Conservation (phyloP, 2,888 invertebrate species). For the Drosophila barbarae region DNA sequence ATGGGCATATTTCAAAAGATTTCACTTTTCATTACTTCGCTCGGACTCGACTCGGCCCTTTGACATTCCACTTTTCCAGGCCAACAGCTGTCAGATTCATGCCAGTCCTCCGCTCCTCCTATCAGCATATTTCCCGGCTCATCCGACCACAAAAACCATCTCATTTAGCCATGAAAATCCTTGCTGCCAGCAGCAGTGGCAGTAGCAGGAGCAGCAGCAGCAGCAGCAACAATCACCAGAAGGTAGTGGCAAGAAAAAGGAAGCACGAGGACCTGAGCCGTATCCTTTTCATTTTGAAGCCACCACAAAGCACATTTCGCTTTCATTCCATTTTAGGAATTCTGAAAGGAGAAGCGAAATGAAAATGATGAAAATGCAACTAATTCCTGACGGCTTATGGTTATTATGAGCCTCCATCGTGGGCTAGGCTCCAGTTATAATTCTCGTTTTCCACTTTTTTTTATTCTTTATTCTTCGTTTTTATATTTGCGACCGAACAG, state of each 20-base stretch:
- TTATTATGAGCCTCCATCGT: constrained; percentile 49
- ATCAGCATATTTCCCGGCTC: constrained; percentile 49
- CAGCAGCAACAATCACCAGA: constrained; percentile 24
- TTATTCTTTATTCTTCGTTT: constrained; percentile 32
- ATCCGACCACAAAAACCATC: constrained; percentile 68
- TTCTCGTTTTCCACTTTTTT: constrained; percentile 30
- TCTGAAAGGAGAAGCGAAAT: constrained; percentile 46
- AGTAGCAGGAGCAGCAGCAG: constrained; percentile 1
- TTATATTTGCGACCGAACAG: constrained; percentile 47
- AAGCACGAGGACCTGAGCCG: constrained; percentile 52
- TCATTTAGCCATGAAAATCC: constrained; percentile 73
- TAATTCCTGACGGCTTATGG: constrained; percentile 71
- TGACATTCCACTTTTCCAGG: constrained; percentile 48
- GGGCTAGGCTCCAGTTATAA: constrained; percentile 35
- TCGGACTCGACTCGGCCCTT: constrained; percentile 38
- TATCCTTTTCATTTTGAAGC: constrained; percentile 70
- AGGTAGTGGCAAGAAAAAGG: constrained; percentile 26
- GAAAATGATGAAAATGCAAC: constrained; percentile 74
- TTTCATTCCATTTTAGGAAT: constrained; percentile 66
- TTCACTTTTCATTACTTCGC: constrained; percentile 44
- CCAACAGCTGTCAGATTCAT: constrained; percentile 57
- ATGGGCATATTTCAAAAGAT: constrained; percentile 23
- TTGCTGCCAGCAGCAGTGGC: constrained; percentile 45
- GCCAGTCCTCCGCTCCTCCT: constrained; percentile 31
- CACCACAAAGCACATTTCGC: constrained; percentile 70